A percentile compares a stretch with the other conserved stretches of the same genome.
Evolutionary conservation across 1,140 invertebrate species (phyloP).

Genomic region (Papilio glaucus): DNA sequence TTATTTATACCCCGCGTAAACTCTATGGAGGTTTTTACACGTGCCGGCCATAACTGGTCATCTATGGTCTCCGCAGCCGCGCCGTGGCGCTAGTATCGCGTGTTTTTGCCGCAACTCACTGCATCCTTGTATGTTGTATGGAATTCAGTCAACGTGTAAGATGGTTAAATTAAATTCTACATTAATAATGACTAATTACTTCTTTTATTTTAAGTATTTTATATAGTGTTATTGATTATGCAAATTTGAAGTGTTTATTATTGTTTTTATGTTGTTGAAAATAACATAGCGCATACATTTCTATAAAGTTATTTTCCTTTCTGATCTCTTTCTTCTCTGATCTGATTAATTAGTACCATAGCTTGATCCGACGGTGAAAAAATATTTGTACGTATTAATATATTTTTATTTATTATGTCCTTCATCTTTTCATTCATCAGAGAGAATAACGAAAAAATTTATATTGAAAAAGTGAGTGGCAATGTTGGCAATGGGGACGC

Average conservation of each 20-base stretch:
- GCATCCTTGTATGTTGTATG: slow-evolving; percentile 24
- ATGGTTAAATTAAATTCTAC: slow-evolving; percentile 24
- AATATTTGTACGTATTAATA: no score
- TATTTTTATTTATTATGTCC: no score
- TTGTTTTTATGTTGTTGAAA: not conserved
- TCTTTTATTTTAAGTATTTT: slow-evolving; percentile 2
- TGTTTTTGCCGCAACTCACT: slow-evolving; percentile 5
- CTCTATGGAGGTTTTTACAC: slow-evolving; percentile 11
- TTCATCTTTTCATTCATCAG: no score
- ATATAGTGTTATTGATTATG: slow-evolving; percentile 20
- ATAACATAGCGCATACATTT: not conserved
- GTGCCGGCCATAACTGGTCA: slow-evolving; percentile 6
- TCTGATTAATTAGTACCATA: no score
- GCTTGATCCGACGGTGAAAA: no score
- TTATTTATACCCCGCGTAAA: slow-evolving; percentile 5
- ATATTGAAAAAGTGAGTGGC: no score
- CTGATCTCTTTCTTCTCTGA: no score
- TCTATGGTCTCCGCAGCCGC: not conserved
- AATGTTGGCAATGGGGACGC: no score
- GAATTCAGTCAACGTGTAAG: slow-evolving; percentile 34
- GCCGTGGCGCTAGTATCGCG: slow-evolving; percentile 7
- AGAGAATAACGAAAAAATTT: no score
- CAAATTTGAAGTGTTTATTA: not conserved
- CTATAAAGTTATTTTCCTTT: not conserved
- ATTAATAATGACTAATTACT: slow-evolving; percentile 32